phyloP scores from a whole-genome alignment of 2,113 vertebrate genomes.

The Strix uralensis region DNA sequence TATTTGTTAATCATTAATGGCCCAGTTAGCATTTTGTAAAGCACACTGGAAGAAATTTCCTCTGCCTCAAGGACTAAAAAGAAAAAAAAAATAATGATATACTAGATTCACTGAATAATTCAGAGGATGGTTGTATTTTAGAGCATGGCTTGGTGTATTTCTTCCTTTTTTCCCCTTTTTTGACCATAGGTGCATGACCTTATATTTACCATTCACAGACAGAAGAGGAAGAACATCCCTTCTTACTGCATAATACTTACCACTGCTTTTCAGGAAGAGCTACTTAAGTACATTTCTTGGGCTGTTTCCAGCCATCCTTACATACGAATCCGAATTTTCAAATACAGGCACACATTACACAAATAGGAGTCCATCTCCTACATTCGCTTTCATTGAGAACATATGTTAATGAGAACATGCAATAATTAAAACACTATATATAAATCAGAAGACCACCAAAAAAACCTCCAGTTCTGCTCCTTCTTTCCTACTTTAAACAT shows the following conservation, averaged over 20 bases:
- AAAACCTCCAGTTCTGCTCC: neutral
- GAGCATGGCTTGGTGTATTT: neutral
- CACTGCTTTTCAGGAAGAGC: constrained; percentile 5
- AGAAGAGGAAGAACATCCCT: neutral
- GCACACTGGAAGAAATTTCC: neutral
- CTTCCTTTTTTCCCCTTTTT: neutral
- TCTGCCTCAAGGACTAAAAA: neutral
- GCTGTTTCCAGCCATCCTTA: neutral
- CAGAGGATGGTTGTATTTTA: neutral
- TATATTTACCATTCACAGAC: neutral
- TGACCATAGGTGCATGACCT: neutral
- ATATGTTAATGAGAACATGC: constrained; percentile 7
- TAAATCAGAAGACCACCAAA: neutral
- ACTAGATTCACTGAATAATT: neutral
- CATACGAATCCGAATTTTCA: constrained; percentile 1
- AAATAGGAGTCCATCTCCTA: neutral
- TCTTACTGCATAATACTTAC: neutral
- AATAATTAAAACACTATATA: constrained; percentile 26
- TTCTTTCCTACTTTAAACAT: neutral
- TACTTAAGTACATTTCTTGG: neutral
- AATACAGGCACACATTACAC: neutral
- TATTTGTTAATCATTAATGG: constrained; percentile 31
- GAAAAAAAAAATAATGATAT: neutral
- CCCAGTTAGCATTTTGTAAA: neutral
- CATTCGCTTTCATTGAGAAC: neutral